phyloP scores from a whole-genome alignment of 1,140 invertebrate genomes.

The Scaptodrosophila lebanonensis region DNA sequence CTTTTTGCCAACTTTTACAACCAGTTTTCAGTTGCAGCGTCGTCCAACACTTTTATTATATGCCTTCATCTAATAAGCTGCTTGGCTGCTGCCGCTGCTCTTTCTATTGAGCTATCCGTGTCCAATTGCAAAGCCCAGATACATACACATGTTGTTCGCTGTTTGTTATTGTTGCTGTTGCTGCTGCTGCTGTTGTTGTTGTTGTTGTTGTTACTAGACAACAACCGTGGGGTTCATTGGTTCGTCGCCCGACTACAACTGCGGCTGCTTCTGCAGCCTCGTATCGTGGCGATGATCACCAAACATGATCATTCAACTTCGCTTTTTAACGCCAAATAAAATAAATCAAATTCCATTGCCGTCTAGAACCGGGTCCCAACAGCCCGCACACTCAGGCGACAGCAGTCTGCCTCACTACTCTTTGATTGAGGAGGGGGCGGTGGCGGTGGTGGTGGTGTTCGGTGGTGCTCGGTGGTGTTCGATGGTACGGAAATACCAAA shows the following conservation, averaged over 20 bases:
- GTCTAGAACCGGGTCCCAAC: conserved; percentile 23
- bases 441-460: no score
- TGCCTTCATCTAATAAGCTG: conserved; percentile 72
- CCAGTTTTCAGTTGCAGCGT: conserved; percentile 32
- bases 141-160: conserved; percentile 42
- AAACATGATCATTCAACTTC: conserved; percentile 70
- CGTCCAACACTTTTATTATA: conserved; percentile 73
- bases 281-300: conserved; percentile 65
- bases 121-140: conserved; percentile 66
- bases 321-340: conserved; percentile 74
- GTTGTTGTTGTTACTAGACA: background rate
- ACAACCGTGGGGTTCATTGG: conserved; percentile 25
- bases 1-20: conserved; percentile 66
- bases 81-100: conserved; percentile 18
- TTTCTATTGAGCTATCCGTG: conserved; percentile 70
- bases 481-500: conserved; percentile 23
- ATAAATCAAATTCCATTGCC: conserved; percentile 70
- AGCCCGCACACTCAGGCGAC: no score
- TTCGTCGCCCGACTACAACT: no score
- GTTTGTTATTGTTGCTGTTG: no score
- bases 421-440: no score
- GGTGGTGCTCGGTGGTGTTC: no score
- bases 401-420: no score
- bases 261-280: no score
- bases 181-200: conserved; percentile 19